Conservation (phyloP, 2,113 vertebrate genomes). For the Nesoenas mayeri region DNA sequence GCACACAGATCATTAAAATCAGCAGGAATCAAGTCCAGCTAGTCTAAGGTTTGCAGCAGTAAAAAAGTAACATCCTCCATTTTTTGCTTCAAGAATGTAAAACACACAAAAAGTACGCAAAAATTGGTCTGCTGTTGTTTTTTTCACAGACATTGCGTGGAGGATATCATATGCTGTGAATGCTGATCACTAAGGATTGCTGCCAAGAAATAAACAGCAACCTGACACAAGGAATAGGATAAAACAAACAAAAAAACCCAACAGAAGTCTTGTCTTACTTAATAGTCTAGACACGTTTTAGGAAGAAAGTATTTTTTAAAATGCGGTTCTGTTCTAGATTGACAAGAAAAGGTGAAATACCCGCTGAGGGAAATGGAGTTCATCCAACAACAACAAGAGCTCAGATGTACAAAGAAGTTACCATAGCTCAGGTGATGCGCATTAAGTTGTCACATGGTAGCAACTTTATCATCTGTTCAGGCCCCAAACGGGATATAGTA, state of each 20-base stretch:
- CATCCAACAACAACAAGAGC: neutral
- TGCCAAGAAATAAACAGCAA: neutral
- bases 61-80: neutral
- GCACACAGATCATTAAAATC: neutral
- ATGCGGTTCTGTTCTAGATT: neutral
- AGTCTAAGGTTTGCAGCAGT: neutral
- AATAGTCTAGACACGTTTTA: neutral
- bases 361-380: neutral
- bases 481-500: neutral
- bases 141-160: neutral
- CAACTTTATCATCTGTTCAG: neutral
- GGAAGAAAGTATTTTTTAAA: neutral
- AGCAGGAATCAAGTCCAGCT: neutral
- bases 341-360: neutral
- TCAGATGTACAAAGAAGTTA: neutral
- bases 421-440: neutral
- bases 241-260: neutral
- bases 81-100: neutral
- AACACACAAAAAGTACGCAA: neutral
- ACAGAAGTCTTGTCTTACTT: neutral
- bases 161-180: neutral
- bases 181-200: neutral
- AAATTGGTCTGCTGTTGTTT: neutral
- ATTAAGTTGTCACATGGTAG: neutral
- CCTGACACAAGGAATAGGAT: neutral